Evolutionary conservation across 2,888 invertebrate species (phyloP).

Genomic region (Spicauda simplicius): DNA sequence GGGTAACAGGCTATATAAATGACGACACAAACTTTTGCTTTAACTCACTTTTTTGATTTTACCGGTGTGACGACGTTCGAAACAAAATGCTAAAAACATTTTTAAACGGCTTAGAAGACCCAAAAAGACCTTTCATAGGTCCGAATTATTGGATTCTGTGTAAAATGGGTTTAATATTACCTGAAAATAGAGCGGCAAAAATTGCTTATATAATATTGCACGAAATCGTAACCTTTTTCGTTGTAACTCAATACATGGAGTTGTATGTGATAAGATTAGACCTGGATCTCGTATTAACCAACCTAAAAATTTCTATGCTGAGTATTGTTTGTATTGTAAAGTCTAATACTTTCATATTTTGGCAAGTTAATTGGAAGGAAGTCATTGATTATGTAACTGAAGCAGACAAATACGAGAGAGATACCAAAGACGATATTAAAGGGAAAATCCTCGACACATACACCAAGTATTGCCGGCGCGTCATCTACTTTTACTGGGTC

Average conservation of each 20-base stretch:
- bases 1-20: constrained; percentile 13
- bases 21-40: background rate
- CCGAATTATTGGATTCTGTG: constrained; percentile 69
- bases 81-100: constrained; percentile 54
- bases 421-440: constrained; percentile 49
- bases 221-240: constrained; percentile 59
- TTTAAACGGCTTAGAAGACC: constrained; percentile 57
- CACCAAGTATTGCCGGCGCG: constrained; percentile 64
- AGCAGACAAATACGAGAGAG: constrained; percentile 67
- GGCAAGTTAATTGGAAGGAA: constrained; percentile 64
- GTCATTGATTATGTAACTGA: constrained; percentile 64
- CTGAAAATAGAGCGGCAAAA: constrained; percentile 52
- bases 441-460: constrained; percentile 58
- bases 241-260: constrained; percentile 67
- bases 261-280: constrained; percentile 65
- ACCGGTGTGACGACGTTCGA: constrained; percentile 29
- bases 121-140: constrained; percentile 59
- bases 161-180: constrained; percentile 60
- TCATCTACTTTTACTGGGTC: constrained; percentile 69
- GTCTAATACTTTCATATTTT: constrained; percentile 61
- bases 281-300: constrained; percentile 65
- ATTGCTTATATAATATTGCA: constrained; percentile 56
- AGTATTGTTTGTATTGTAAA: constrained; percentile 69
- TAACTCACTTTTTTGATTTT: constrained; percentile 25
- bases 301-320: constrained; percentile 71